Evolutionary conservation across 2,888 invertebrate species (phyloP), one percentile per base, ranked within the genome.

Genomic region (Eupithecia abbreviata): DNA sequence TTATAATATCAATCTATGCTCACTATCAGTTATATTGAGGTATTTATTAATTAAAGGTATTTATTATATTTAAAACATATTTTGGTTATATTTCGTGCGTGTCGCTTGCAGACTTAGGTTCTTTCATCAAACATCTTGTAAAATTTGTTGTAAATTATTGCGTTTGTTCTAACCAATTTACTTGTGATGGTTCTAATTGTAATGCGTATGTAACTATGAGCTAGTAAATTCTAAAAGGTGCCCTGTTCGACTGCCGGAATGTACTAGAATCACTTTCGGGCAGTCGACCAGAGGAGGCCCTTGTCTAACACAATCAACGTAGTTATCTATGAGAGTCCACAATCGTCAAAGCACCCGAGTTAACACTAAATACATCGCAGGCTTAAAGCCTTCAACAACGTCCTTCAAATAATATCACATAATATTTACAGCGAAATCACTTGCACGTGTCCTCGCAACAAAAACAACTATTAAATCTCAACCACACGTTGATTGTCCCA

Each of bases 261-360:
- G 47, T 66, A n/a, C 65, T 47, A 15, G 30, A 62, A 30, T 15
- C 30, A 6, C 42, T 62, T 71, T 74, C 80, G 84, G 86, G 89
- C 90, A 89, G 88, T 86, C 86, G 86, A 58, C 85, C 86, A 84
- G 83, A 84, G 89, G 89, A 58, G 55, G 75, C 77, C 80, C 90
- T 91, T 89, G 90, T 90, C 91, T 92, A 94, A 89, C 92, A 93
- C 92, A 92, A 92, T 91, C 88, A 91, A 91, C 89, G 85, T 89
- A 62, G 18, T 62, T 92, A 92, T 92, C 93, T 94, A 94, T 91
- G 90, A 92, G 91, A 92, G 89, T 94, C 93, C 94, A 93, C 93
- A 93, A 93, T 94, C 92, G 93, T 94, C 93, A 93, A 95, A 95
- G 95, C 95, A 95, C 95, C 95, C 93, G 94, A 92, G 91, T 94